Base-by-base conservation (phyloP, 2,113 vertebrate species). In the Romanogobio albipinnatus region DNA sequence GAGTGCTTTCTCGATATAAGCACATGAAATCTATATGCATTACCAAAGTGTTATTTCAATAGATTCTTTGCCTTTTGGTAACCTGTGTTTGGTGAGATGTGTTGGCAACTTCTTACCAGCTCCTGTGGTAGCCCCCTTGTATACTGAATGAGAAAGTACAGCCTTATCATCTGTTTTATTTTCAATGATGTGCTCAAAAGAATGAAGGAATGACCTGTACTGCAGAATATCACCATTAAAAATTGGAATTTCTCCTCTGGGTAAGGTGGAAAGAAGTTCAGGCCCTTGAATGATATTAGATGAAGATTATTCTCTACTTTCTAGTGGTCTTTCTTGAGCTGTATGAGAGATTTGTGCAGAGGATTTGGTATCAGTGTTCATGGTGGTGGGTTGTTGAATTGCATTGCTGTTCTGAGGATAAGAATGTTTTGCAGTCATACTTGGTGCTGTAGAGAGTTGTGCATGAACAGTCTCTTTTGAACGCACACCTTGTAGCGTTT, bases 151-250 rank as follows among this genome's bases (percentile, higher is more conserved):
- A 75, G 45, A 49, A 75, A 49, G n/a, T 75, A n/a, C 71, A 75
- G 39, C 66, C 49, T 83, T 29, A 29, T 29, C 29, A 29, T 29
- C 29, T 29, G 29, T 29, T 29, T 29, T 29, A 29, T 29, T 29
- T 29, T 29, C 29, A 29, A 29, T 29, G 1, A 29, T 29, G 29
- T 29, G 29, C 29, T 29, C 29, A 29, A 29, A 29, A 29, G 29
- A 29, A 59, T 83, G 68, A 56, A 74, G 19, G n/a, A 83, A 83
- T 26, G 81, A 26, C 66, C 51, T 83, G 36, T 74, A 74, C 19
- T 83, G 26, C 26, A 83, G 5, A 39, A 73, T 24, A 39, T 59
- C 62, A 29, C 68, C 64, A 71, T 10, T 39, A 83, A 83, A 83
- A 13, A 83, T 17, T 45, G 26, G 47, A 10, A 83, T 58, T 53